phyloP scores from a whole-genome alignment of 2,888 invertebrate species.

The Andrena fulva region DNA sequence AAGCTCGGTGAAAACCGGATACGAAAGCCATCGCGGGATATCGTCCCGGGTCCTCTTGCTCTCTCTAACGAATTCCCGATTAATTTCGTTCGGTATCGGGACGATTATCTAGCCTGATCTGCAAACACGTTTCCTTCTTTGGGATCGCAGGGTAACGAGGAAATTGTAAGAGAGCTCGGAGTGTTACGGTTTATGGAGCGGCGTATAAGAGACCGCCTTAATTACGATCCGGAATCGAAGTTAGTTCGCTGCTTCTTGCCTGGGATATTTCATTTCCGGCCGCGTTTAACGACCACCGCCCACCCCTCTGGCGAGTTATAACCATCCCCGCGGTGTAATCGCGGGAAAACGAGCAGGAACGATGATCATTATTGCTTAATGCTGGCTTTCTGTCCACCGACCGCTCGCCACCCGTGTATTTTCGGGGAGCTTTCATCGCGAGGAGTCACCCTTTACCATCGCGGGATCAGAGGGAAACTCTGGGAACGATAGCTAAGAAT shows the following conservation, averaged over 20 bases:
- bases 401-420: background rate
- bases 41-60: background rate
- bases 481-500: background rate
- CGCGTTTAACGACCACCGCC: constrained; percentile 24
- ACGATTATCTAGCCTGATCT: background rate
- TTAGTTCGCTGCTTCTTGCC: constrained; percentile 23
- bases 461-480: background rate
- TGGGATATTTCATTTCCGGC: constrained; percentile 40
- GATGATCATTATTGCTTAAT: background rate
- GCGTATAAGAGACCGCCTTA: constrained; percentile 36
- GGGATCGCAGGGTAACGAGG: constrained; percentile 3
- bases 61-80: background rate
- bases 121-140: constrained; percentile 21
- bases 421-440: background rate
- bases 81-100: constrained; percentile 15
- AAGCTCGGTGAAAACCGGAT: constrained; percentile 6
- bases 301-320: background rate
- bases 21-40: background rate
- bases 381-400: background rate
- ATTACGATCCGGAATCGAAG: constrained; percentile 44
- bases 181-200: constrained; percentile 30
- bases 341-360: background rate
- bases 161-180: constrained; percentile 10
- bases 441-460: background rate
- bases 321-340: constrained; percentile 4